Conservation (phyloP, 2,888 invertebrate genomes). For the Minunthozetes semirufus region DNA sequence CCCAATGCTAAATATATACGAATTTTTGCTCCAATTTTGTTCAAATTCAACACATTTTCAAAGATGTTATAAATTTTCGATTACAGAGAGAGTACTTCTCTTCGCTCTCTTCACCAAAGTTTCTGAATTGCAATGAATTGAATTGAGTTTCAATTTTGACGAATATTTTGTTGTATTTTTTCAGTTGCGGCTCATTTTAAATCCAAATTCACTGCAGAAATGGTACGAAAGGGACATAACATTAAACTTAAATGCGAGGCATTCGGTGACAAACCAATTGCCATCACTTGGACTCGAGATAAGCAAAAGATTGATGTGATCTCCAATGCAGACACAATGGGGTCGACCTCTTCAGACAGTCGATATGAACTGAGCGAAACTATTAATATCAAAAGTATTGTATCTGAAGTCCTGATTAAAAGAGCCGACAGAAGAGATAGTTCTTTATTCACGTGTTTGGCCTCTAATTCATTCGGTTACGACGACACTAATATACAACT, state of each 20-base stretch:
- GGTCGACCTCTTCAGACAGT: slow-evolving; percentile 17
- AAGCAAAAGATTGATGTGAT: slow-evolving; percentile 40
- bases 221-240: slow-evolving; percentile 41
- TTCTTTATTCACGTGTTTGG: slow-evolving; percentile 41
- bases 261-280: slow-evolving; percentile 49
- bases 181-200: slow-evolving; percentile 43
- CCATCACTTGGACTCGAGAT: slow-evolving; percentile 49
- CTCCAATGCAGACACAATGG: slow-evolving; percentile 2
- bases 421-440: slow-evolving; percentile 41
- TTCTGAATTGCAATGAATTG: not conserved
- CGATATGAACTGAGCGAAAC: slow-evolving; percentile 40
- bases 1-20: not conserved
- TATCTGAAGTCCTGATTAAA: slow-evolving; percentile 40
- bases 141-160: not conserved
- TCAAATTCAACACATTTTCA: not conserved
- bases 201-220: slow-evolving; percentile 42
- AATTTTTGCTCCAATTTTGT: not conserved
- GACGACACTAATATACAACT: slow-evolving; percentile 43
- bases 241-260: slow-evolving; percentile 42
- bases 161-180: not conserved
- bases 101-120: not conserved
- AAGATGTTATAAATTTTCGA: slow-evolving; percentile 23
- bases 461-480: slow-evolving; percentile 39
- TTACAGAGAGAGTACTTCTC: not conserved
- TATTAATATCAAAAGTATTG: slow-evolving; percentile 36